Evolutionary conservation across 2,888 invertebrate genomes (phyloP), one percentile per base, ranked within the genome.

Genomic region (Julus scandinavius): DNA sequence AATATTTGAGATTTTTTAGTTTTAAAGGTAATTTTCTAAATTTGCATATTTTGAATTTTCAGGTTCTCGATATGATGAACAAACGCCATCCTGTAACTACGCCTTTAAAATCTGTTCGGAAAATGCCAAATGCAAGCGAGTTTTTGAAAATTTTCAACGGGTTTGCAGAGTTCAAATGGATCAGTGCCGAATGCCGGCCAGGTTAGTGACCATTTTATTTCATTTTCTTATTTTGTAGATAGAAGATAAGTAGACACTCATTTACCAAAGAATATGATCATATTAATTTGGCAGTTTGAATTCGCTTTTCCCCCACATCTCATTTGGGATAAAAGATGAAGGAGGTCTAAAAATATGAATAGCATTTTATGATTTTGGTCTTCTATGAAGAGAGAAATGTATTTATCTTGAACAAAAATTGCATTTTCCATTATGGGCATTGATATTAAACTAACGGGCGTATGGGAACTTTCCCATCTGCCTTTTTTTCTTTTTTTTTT

Each of bases 71-170:
- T 50, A 49, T 38, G 54, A 83, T 50, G 45, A 84, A 88, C 84
- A 84, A 85, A 72, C 84, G 7, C 88, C 88, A 84, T 88, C 88
- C 45, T 88, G 88, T 50, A 88, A 83, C 29, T 88, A 50, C 54
- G 88, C 88, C 85, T 88, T 88, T 29, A 88, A 83, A 49, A 88
- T 83, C n/a, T 88, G 88, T 49, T 88, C 88, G 38, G 84, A 88
- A 20, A 88, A 54, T 84, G 20, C 2, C 49, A 88, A 84, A 50
- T 88, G 88, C 49, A 84, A 83, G 20, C 50, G 72, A 83, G 45
- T 85, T 50, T 83, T 50, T 88, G 84, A 88, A 84, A 40, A 88
- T 49, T 88, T 88, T 84, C 41, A 84, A 84, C 83, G 54, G 29
- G 29, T 72, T 84, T 88, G 88, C 17, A 87, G n/a, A 87, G 40